Conservation (phyloP, 2,888 invertebrate species). For the Alcis repandata region DNA sequence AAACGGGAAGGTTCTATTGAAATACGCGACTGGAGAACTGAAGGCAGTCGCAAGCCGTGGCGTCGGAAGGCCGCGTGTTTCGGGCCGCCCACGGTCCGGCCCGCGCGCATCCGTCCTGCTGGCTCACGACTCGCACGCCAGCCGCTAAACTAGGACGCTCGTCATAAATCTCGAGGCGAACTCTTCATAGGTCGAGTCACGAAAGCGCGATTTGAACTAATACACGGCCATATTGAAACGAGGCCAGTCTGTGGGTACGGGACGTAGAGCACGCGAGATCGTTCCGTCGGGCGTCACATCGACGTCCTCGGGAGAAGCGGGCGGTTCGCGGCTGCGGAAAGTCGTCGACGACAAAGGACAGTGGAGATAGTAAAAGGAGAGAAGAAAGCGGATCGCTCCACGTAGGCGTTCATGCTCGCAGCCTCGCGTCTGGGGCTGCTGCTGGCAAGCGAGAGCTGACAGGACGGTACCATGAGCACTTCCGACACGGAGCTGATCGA, state of each 20-base stretch:
- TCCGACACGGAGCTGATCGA: constrained; percentile 99
- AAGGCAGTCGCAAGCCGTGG: neutral
- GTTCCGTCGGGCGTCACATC: neutral
- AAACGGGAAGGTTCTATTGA: constrained; percentile 16
- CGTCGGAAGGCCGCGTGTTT: neutral
- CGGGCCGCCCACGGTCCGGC: neutral
- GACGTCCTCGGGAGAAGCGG: constrained; percentile 1
- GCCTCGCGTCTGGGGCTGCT: constrained; percentile 79
- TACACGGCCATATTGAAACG: constrained; percentile 34
- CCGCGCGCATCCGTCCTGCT: no score
- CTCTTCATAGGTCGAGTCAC: constrained; percentile 35
- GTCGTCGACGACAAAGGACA: constrained; percentile 44
- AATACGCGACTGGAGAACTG: neutral
- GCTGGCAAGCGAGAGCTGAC: constrained; percentile 70
- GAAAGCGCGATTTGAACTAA: constrained; percentile 42
- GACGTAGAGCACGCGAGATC: neutral
- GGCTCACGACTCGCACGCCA: neutral
- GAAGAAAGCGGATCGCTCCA: constrained; percentile 59
- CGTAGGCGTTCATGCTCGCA: constrained; percentile 79
- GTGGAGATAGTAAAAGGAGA: constrained; percentile 55
- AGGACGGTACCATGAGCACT: constrained; percentile 96
- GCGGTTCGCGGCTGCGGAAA: constrained; percentile 13
- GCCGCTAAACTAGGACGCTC: neutral
- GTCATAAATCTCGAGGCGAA: constrained; percentile 20
- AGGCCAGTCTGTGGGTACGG: constrained; percentile 34